Evolutionary conservation across 2,888 invertebrate genomes (phyloP).

Genomic region (Meiosimyza decipiens): DNA sequence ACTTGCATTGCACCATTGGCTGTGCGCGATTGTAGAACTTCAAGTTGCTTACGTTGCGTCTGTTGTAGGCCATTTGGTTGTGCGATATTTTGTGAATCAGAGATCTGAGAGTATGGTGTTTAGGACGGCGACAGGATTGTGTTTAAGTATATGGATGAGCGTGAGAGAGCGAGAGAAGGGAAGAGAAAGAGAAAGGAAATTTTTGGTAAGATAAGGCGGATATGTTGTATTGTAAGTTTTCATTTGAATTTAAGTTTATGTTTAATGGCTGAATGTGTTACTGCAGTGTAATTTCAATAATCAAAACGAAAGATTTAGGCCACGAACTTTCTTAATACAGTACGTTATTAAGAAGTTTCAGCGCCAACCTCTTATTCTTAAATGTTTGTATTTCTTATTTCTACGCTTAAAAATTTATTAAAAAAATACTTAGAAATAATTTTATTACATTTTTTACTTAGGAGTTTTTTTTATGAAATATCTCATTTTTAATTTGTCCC

Average conservation of each 20-base stretch:
- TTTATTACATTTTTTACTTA: too few relatives aligned
- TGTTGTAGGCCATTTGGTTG: constrained; percentile 66
- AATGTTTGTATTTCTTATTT: too few relatives aligned
- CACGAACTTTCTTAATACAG: neutral
- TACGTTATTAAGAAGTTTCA: too few relatives aligned
- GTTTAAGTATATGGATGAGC: constrained; percentile 26
- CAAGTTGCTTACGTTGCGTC: constrained; percentile 70
- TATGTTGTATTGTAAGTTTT: too few relatives aligned
- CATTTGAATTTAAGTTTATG: too few relatives aligned
- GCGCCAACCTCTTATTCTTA: too few relatives aligned
- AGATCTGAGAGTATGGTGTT: constrained; percentile 58
- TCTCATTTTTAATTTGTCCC: too few relatives aligned
- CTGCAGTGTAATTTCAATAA: neutral
- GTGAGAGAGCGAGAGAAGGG: constrained; percentile 46
- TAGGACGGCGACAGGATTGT: constrained; percentile 39
- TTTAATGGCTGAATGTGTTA: neutral
- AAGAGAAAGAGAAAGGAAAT: constrained; percentile 7
- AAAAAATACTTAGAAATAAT: too few relatives aligned
- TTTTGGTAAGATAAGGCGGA: too few relatives aligned
- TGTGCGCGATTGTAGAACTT: constrained; percentile 77
- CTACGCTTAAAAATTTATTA: too few relatives aligned
- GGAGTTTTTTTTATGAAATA: too few relatives aligned
- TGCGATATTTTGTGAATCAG: constrained; percentile 67
- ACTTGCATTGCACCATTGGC: constrained; percentile 74
- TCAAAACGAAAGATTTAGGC: constrained; percentile 13